Base-by-base conservation (phyloP, 2,888 invertebrate species). In the Lasiommata megera region DNA sequence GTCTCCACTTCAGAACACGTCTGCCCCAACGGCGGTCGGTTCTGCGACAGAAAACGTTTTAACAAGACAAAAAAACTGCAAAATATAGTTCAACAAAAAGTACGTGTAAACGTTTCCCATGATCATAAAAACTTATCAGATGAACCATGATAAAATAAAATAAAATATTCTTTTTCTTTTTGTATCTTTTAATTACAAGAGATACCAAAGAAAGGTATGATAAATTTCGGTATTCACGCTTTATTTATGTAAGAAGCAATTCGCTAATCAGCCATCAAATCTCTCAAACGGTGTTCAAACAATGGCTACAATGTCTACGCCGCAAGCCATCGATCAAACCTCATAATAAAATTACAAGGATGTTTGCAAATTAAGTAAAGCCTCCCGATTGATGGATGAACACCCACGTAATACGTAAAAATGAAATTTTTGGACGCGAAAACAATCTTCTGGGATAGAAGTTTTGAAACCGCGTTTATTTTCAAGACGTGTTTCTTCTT, bases 291-390 rank as follows among this genome's bases (percentile, higher is more conserved):
- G 44, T 51, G 28, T 47, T 23, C 16, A 41, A 51, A 40, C 47
- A 43, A 29, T 12, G 54, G 16, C 31, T 14, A 37, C 48, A 31
- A 18, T 40, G 59, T 55, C 56, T 48, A 54, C 46, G 18, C 38
- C 52, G 57, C 56, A 9, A 28, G 38, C 56, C 65, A 71, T 71
- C 70, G 65, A 70, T 70, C 70, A 71, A 66, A 67, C 58, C 60
- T 61, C 58, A 58, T 69, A 70, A 72, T 67, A 67, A 66, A 70
- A 68, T 70, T 66, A 68, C 58, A 60, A 54, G 51, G 62, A 59
- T 69, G 66, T 70, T 70, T 60, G 61, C 68, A 66, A 72, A 70
- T 71, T 68, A 70, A 64, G 64, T 64, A 67, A 62, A 63, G 60
- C 52, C 52, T 29, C 50, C 36, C 51, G 51, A 58, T 61, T 67